phyloP scores from a whole-genome alignment of 2,888 invertebrate species.

The Amaurobius ferox region DNA sequence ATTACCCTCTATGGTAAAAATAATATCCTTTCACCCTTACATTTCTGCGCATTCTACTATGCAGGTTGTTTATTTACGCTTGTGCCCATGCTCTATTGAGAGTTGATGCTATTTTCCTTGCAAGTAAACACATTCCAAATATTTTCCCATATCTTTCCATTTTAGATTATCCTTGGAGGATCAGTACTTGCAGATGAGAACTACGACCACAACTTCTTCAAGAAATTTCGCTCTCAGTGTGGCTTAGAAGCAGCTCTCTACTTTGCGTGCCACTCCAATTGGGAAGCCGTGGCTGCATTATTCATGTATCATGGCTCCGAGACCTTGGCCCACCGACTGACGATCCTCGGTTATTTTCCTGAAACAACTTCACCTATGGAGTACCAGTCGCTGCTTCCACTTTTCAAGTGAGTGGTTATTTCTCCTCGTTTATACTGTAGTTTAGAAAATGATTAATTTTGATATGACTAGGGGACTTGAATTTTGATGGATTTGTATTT shows the following conservation, averaged over 20 bases:
- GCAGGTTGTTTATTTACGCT: too few species aligned
- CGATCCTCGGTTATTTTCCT: slow-evolving; percentile 84
- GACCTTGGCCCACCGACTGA: slow-evolving; percentile 81
- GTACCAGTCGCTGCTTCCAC: slow-evolving; percentile 83
- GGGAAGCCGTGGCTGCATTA: slow-evolving; percentile 82
- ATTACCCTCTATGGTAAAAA: too few species aligned
- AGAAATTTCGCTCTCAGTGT: slow-evolving; percentile 81
- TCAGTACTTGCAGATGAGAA: slow-evolving; percentile 80
- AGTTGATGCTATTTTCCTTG: too few species aligned
- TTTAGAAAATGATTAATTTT: too few species aligned
- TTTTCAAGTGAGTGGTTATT: slow-evolving; percentile 77
- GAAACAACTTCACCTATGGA: slow-evolving; percentile 84
- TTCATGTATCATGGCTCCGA: slow-evolving; percentile 83
- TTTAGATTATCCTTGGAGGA: slow-evolving; percentile 82
- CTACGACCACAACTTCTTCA: slow-evolving; percentile 84
- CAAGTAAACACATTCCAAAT: too few species aligned
- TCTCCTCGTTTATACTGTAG: too few species aligned
- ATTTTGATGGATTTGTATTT: too few species aligned
- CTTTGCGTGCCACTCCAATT: slow-evolving; percentile 84
- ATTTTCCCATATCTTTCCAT: too few species aligned
- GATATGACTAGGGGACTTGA: too few species aligned
- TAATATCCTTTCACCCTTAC: too few species aligned
- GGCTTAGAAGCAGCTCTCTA: slow-evolving; percentile 82
- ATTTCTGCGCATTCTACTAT: too few species aligned
- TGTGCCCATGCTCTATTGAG: too few species aligned